A percentile compares a stretch with the other conserved stretches of the same genome.
phyloP scores from a whole-genome alignment of 2,888 invertebrate genomes.

The Dugesia japonica region DNA sequence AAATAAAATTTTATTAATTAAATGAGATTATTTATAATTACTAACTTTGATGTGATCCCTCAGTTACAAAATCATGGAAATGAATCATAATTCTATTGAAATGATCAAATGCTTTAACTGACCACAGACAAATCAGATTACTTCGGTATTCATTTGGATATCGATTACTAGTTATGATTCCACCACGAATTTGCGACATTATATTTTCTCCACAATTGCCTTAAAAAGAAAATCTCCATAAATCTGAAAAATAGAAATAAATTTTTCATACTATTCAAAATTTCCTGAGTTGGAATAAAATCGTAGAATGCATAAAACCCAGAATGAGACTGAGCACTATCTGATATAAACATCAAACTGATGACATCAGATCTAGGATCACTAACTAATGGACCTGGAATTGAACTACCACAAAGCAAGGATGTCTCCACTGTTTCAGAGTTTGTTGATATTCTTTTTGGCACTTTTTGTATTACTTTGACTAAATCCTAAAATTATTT shows the following conservation, averaged over 20 bases:
- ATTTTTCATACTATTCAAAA: constrained; percentile 26
- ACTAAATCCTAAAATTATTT: constrained; percentile 24
- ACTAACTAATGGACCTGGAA: constrained; percentile 81
- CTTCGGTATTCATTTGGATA: constrained; percentile 23
- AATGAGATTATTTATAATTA: no score
- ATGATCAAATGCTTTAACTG: constrained; percentile 64
- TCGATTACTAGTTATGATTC: constrained; percentile 22
- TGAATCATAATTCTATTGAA: constrained; percentile 73
- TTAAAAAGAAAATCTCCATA: no score
- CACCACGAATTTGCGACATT: constrained; percentile 27
- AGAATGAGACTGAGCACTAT: constrained; percentile 69
- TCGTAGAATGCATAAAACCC: constrained; percentile 77
- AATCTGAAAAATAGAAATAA: no score
- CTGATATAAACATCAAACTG: constrained; percentile 61
- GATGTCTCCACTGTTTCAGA: constrained; percentile 55
- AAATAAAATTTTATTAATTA: no score
- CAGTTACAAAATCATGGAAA: constrained; percentile 76
- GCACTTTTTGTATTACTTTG: constrained; percentile 20
- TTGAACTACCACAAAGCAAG: constrained; percentile 72
- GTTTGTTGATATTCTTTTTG: not conserved
- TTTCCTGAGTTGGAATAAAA: constrained; percentile 16
- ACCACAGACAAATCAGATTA: constrained; percentile 72
- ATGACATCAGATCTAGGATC: constrained; percentile 71
- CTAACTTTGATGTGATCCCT: constrained; percentile 72
- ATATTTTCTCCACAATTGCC: constrained; percentile 33